A percentile compares a stretch with the other conserved stretches of the same genome.
phyloP scores from a whole-genome alignment of 2,888 invertebrate species.

The Tubulanus polymorphus region DNA sequence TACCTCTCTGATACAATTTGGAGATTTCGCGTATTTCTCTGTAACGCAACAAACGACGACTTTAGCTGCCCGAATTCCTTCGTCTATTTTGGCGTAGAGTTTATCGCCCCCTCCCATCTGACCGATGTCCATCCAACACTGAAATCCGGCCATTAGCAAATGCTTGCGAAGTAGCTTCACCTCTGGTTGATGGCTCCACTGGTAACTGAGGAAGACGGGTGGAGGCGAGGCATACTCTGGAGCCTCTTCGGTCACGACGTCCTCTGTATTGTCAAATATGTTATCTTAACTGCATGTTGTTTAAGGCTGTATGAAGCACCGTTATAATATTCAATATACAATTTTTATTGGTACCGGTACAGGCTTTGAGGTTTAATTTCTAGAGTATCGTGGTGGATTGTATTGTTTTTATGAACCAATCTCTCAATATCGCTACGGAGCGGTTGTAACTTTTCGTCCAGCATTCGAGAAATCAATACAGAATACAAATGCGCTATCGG shows the following conservation, averaged over 20 bases:
- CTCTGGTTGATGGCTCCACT: conserved; percentile 48
- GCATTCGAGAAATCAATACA: too few relatives aligned
- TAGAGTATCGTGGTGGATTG: too few relatives aligned
- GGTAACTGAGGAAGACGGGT: conserved; percentile 40
- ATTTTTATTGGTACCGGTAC: too few relatives aligned
- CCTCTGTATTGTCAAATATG: conserved; percentile 21
- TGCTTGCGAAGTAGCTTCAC: conserved; percentile 42
- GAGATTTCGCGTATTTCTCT: conserved; percentile 45
- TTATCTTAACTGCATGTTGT: too few relatives aligned
- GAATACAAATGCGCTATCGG: too few relatives aligned
- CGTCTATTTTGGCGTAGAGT: conserved; percentile 46
- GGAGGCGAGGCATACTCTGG: conserved; percentile 24
- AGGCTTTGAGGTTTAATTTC: too few relatives aligned
- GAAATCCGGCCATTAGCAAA: conserved; percentile 43
- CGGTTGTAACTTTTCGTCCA: too few relatives aligned
- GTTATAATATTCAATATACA: too few relatives aligned
- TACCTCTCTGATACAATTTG: conserved; percentile 50
- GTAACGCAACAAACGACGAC: conserved; percentile 41
- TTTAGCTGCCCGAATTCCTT: conserved; percentile 42
- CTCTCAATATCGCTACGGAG: too few relatives aligned
- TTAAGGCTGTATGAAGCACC: too few relatives aligned
- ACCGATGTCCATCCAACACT: conserved; percentile 50
- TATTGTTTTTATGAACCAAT: too few relatives aligned
- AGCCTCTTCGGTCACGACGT: conserved; percentile 27
- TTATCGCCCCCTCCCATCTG: conserved; percentile 53